Base-by-base conservation (phyloP, 2,113 vertebrate genomes). In the Serinus canaria region DNA sequence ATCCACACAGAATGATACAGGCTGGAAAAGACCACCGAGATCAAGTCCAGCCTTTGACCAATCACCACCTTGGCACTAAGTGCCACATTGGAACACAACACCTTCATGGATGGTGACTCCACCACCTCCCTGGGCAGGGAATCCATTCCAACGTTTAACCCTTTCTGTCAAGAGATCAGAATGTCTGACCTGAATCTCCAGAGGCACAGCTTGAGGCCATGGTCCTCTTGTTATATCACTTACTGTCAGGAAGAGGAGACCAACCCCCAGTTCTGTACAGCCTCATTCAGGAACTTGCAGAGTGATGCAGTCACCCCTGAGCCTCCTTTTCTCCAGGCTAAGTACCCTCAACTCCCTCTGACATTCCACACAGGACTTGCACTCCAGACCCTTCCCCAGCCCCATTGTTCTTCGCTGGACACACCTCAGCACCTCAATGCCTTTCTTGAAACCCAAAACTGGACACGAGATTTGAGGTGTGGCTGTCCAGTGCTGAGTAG, bases 241-340 rank as follows among this genome's bases (percentile, higher is more conserved):
- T 13, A 10, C 1, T 39, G 46, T 35, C 64, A 9, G 10, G 15
- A 25, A 58, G 37, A 41, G 30, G 37, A 50, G 22, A 37, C 23
- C 7, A 7, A 70, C 3, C 9, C 11, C 11, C 24, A 24, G 9
- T 13, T 14, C n/a, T 20, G 24, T 14, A 39, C n/a, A 87, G 28
- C 6, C 10, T 24, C 47, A 17, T 53, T 69, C 19, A 47, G 24
- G 56, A 6, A 30, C 23, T 9, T n/a, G 11, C 9, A n/a, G 33
- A 62, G n/a, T 2, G 6, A n/a, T 24, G 24, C 9, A 3, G 24
- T 17, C 47, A 46, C 3, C 5, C 23, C 15, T 0, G 7, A n/a
- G 20, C 19, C 9, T 46, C 27, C 53, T 62, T 18, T 87, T 47
- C 47, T 63, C 49, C 20, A 39, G 41, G 19, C 23, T 47, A 9